Evolutionary conservation across 2,797 vertebrate genomes (phyloP), one percentile per base, ranked within the genome.

Genomic region (Channa striata): DNA sequence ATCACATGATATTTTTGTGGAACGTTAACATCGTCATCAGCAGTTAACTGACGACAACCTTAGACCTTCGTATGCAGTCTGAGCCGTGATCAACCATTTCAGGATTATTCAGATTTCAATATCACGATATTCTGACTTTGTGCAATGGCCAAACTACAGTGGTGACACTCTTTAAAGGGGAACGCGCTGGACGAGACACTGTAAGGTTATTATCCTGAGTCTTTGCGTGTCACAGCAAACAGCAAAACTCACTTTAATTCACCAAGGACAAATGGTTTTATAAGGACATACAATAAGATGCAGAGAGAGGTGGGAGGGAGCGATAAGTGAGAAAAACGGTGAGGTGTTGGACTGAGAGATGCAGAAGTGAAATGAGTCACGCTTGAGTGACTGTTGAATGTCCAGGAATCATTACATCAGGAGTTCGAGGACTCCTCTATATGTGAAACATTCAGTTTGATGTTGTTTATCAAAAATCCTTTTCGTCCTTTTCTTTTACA

Each of bases 401-500:
- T 42, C 56, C 30, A 72, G 50, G 56, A 51, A 23, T 16, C 65
- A 25, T 47, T 37, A 3, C 54, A 51, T 61, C 74, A 30, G 42
- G 17, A 17, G 19, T 11, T 23, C 19, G 8, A 59, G 17, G 46
- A 48, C 19, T 20, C 48, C 11, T 72, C n/a, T n/a, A 1, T 23
- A 23, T 42, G 25, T 30, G 25, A 14, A 49, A 51, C 4, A 20
- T 37, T 13, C 34, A 13, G 13, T 53, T 34, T 39, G 23, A 48
- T 40, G 11, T 2, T 16, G 16, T 19, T 23, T 11, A 16, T 47
- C 37, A 23, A 14, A 4, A 53, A 44, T 69, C n/a, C 20, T 14
- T 30, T 23, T 7, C 20, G 10, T 34, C n/a, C n/a, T n/a, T n/a
- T n/a, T n/a, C n/a, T n/a, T n/a, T n/a, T n/a, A n/a, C n/a, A n/a